Evolutionary conservation across 92 coral and sea anemone species (phyloP).

Genomic region (Galaxea fascicularis): DNA sequence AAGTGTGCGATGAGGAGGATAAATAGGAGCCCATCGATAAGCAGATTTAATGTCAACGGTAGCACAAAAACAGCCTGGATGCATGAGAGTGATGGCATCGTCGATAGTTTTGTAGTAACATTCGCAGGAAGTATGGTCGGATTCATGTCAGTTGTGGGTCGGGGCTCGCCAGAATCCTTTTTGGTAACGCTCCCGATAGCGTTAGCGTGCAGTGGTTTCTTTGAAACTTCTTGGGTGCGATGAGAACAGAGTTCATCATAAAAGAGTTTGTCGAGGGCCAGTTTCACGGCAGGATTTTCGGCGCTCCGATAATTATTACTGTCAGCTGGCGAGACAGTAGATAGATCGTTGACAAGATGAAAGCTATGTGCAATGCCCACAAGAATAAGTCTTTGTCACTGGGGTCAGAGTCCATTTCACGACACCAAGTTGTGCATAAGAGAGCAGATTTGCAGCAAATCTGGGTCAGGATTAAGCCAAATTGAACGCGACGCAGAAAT

Average conservation of each 20-base stretch:
- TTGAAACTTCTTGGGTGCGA: not conserved
- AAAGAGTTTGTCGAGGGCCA: slow-evolving; percentile 5
- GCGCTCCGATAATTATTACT: not conserved
- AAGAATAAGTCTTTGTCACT: not conserved
- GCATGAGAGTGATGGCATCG: slow-evolving; percentile 6
- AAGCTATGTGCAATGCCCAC: slow-evolving; percentile 5
- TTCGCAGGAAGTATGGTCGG: not conserved
- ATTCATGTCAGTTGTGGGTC: not conserved
- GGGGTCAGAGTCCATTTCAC: not conserved
- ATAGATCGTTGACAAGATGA: slow-evolving; percentile 11
- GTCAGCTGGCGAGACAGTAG: not conserved
- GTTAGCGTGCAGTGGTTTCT: not conserved
- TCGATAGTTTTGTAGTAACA: not conserved
- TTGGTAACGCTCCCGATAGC: not conserved
- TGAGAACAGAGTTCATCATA: not conserved
- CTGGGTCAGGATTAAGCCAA: not conserved
- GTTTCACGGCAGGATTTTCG: slow-evolving; percentile 4
- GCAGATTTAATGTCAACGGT: slow-evolving; percentile 15
- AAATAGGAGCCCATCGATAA: not conserved
- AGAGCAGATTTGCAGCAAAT: not conserved
- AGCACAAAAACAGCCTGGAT: not conserved
- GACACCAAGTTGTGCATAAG: not conserved
- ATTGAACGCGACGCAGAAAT: not conserved
- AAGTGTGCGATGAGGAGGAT: slow-evolving; percentile 20
- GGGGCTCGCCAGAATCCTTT: not conserved